Evolutionary conservation across 2,113 vertebrate species (phyloP).

Genomic region (Oophaga pumilio): DNA sequence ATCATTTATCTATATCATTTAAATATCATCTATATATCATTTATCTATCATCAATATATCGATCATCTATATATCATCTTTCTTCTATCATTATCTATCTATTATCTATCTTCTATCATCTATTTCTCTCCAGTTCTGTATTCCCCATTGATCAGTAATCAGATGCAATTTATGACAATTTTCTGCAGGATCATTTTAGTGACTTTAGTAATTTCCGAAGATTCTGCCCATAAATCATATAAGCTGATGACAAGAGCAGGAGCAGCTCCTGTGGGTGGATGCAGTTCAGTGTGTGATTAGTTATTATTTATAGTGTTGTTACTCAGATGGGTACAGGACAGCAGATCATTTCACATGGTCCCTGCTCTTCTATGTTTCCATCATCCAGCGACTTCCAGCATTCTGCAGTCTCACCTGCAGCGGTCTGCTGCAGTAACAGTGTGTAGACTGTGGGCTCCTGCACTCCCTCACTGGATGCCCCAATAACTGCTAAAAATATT

Average conservation of each 20-base stretch:
- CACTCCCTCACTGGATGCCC: too few species aligned
- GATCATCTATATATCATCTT: neutral
- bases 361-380: neutral
- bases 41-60: neutral
- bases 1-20: too few species aligned
- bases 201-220: conserved; percentile 1
- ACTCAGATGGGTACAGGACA: neutral
- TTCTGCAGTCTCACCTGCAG: too few species aligned
- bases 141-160: neutral
- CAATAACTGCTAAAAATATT: too few species aligned
- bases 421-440: neutral
- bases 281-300: neutral
- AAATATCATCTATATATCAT: too few species aligned
- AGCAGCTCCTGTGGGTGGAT: neutral
- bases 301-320: conserved; percentile 6
- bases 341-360: neutral
- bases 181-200: neutral
- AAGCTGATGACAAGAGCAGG: neutral
- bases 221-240: neutral
- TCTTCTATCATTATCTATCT: neutral
- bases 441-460: too few species aligned
- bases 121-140: neutral
- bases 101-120: neutral
- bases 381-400: neutral
- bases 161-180: neutral